Conservation (phyloP, 2,888 invertebrate genomes). For the Bellardia bayeri region DNA sequence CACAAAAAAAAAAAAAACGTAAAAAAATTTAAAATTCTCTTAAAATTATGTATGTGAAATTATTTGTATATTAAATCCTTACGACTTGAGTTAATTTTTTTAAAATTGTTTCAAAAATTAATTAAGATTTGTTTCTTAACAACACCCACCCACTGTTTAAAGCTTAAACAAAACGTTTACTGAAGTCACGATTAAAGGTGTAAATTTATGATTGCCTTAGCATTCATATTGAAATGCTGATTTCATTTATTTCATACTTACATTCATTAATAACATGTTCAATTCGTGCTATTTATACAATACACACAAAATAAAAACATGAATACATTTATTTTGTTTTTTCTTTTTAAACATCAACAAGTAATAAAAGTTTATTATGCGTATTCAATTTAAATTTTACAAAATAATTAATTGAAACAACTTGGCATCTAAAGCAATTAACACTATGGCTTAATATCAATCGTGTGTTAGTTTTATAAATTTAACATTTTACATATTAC, state of each 20-base stretch:
- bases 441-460: constrained; percentile 39
- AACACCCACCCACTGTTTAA: neutral
- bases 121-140: neutral
- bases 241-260: neutral
- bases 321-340: constrained; percentile 1
- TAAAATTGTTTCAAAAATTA: neutral
- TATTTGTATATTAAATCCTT: too few relatives aligned
- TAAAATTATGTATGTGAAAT: neutral
- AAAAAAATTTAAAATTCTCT: neutral
- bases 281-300: neutral
- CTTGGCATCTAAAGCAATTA: constrained; percentile 54
- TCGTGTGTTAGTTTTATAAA: constrained; percentile 1
- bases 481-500: neutral
- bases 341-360: constrained; percentile 47
- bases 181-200: constrained; percentile 59
- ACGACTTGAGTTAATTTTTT: too few relatives aligned
- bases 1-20: neutral
- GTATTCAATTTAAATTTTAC: constrained; percentile 36
- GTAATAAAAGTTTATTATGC: constrained; percentile 37
- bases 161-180: neutral
- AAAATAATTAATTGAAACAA: constrained; percentile 45
- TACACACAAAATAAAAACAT: constrained; percentile 20
- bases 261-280: constrained; percentile 33
- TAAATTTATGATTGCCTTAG: constrained; percentile 52
- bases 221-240: neutral